phyloP scores from a whole-genome alignment of 2,113 vertebrate genomes.

The Podarcis raffonei region DNA sequence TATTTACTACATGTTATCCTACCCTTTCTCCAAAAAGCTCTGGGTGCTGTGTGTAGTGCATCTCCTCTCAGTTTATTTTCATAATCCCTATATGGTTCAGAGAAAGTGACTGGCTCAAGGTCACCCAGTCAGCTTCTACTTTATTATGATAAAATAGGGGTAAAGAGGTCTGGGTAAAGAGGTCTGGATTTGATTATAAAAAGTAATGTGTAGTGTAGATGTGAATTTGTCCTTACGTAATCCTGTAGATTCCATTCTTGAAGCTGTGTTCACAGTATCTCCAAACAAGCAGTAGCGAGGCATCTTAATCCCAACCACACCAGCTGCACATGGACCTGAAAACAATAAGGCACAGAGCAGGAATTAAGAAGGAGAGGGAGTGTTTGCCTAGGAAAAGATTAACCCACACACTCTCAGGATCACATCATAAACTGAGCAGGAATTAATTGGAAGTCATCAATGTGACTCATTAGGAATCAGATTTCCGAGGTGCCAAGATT shows the following conservation, averaged over 20 bases:
- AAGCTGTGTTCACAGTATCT: conserved; percentile 95
- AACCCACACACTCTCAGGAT: background rate
- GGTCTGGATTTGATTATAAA: background rate
- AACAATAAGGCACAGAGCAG: conserved; percentile 1
- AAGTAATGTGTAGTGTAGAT: background rate
- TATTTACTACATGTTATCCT: background rate
- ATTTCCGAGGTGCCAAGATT: background rate
- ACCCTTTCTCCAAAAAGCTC: background rate
- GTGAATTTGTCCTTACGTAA: conserved; percentile 83
- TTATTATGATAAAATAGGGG: background rate
- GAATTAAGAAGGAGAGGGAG: background rate
- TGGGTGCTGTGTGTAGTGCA: background rate
- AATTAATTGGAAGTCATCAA: background rate
- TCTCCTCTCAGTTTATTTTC: background rate
- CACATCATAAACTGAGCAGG: background rate
- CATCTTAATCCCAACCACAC: conserved; percentile 97
- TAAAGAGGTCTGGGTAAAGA: conserved; percentile 34
- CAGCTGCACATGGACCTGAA: conserved; percentile 92
- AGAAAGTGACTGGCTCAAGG: background rate
- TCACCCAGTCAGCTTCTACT: background rate
- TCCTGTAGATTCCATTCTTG: conserved; percentile 95
- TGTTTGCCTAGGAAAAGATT: background rate
- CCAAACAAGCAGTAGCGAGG: conserved; percentile 95
- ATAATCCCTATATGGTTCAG: background rate
- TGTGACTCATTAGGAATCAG: background rate